Evolutionary conservation across 2,113 vertebrate species (phyloP), one percentile per base, ranked within the genome.

Genomic region (Opisthocomus hoazin): DNA sequence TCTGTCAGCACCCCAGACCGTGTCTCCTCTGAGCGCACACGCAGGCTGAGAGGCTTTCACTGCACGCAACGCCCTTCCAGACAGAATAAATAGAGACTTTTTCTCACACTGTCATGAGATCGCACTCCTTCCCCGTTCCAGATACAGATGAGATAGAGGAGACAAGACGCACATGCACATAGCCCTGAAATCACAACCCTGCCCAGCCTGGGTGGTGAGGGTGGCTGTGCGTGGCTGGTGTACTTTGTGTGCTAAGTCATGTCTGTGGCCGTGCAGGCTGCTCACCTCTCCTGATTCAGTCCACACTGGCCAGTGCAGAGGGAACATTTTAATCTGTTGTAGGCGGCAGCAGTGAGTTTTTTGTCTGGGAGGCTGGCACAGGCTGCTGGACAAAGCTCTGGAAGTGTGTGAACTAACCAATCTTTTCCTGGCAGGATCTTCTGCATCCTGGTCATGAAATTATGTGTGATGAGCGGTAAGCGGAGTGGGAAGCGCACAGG

Each of bases 71-170:
- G 0, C 74, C 57, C 34, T 82, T 94, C 65, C 92, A 94, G 74
- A 89, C 74, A 79, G 87, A 93, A 96, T 89, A 96, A 96, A 84
- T 74, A 95, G 81, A 91, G 92, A 41, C 73, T 82, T 84, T 75
- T 97, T 91, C 85, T 95, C 90, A 58, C 90, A 82, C 90, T 94
- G 94, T 89, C 70, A 68, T 29, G 92, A 63, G 82, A 87, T 90
- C 12, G 7, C 90, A 75, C 85, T 63, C 75, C 48, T 88, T 92
- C 39, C 61, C 53, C 29, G n/a, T 48, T 57, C 84, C 87, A 58
- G 61, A 87, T 95, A 87, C 36, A 91, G 90, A 71, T 19, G 60
- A 93, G 74, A 60, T 46, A 70, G 75, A 87, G 48, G 36, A 79
- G 39, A 85, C 82, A 82, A 87, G 70, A 29, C 2, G 7, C 60